phyloP scores from a whole-genome alignment of 1,140 invertebrate genomes.

The Sinonovacula constricta region DNA sequence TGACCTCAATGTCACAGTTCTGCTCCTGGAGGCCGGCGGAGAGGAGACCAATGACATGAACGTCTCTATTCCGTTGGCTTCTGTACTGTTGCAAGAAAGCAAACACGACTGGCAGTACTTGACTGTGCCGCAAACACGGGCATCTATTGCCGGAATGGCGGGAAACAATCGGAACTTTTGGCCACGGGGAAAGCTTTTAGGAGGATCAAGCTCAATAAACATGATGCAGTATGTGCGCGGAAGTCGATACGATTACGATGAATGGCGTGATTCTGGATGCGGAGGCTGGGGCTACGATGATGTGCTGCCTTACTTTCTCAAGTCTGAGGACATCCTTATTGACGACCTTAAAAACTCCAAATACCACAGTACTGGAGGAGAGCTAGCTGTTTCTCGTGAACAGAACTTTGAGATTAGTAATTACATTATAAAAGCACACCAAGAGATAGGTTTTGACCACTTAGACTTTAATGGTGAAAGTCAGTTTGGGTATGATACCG shows the following conservation, averaged over 20 bases:
- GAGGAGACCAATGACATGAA: slow-evolving; percentile 94
- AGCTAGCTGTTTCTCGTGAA: slow-evolving; percentile 47
- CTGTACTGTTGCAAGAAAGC: slow-evolving; percentile 28
- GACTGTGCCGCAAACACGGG: slow-evolving; percentile 89
- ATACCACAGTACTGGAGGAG: slow-evolving; percentile 59
- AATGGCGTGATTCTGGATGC: too few relatives aligned
- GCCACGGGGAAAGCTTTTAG: slow-evolving; percentile 70
- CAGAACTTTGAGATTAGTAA: slow-evolving; percentile 46
- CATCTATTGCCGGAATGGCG: slow-evolving; percentile 74
- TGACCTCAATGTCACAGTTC: slow-evolving; percentile 84
- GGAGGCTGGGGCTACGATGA: too few relatives aligned
- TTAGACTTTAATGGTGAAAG: slow-evolving; percentile 51
- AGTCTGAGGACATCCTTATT: too few relatives aligned
- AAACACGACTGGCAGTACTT: slow-evolving; percentile 93
- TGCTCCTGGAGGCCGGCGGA: slow-evolving; percentile 93
- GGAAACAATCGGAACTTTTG: slow-evolving; percentile 84
- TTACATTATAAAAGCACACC: slow-evolving; percentile 52
- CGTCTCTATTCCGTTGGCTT: slow-evolving; percentile 56
- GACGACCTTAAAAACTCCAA: too few relatives aligned
- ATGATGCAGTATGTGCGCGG: slow-evolving; percentile 98
- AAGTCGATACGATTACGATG: too few relatives aligned
- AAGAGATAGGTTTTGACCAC: slow-evolving; percentile 58
- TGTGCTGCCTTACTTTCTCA: too few relatives aligned
- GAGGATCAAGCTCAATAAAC: slow-evolving; percentile 93
- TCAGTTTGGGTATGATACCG: slow-evolving; percentile 6